Base-by-base conservation (phyloP, 2,888 invertebrate genomes). In the Drosophila quasianomalipes region DNA sequence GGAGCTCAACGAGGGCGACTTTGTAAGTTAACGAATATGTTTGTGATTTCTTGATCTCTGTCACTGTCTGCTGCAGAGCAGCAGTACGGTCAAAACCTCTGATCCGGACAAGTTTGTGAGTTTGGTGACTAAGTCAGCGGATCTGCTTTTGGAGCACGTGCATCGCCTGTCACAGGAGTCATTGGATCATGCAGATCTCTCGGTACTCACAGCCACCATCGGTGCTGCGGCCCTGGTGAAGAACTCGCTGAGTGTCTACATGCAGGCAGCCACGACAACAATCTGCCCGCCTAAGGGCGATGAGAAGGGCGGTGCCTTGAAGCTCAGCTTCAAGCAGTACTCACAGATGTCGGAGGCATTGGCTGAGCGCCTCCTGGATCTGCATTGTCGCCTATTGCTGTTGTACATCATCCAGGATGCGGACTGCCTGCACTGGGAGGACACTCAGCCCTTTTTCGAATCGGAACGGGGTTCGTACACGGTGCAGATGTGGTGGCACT, bases 401-500 rank as follows among this genome's bases (percentile, higher is more conserved):
- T 93, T 97, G 28, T 97, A 97, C 82, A 96, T 97, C 60, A 94
- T 97, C 14, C 97, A 97, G 92, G 97, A 97, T 93, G 96, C 96
- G 0, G 97, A 97, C 37, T 96, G 96, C 0, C 94, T 97, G 44
- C 95, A 96, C 74, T 97, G 97, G 95, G 96, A 96, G 80, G 95
- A 95, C 70, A 94, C 94, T 51, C 93, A 94, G 0, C 94, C 95
- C 0, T 96, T 96, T 85, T 96, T 95, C 83, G 96, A 96, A 92
- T 95, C 95, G 0, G 96, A 97, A 91, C 94, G 96, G 19, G 97
- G 97, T 4, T 97, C 97, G 4, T 97, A 97, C 49, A 96, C 96
- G 2, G 95, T 97, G 74, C 97, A 97, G 90, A 97, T 97, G 95
- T 97, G 97, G 97, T 97, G 97, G 97, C 94, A 97, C 30, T 97